These are phyloP conservation scores for Chlamydotis undulata DNA, from an alignment of 2,113 vertebrate genomes.

Conservation along the genomic window DNA sequence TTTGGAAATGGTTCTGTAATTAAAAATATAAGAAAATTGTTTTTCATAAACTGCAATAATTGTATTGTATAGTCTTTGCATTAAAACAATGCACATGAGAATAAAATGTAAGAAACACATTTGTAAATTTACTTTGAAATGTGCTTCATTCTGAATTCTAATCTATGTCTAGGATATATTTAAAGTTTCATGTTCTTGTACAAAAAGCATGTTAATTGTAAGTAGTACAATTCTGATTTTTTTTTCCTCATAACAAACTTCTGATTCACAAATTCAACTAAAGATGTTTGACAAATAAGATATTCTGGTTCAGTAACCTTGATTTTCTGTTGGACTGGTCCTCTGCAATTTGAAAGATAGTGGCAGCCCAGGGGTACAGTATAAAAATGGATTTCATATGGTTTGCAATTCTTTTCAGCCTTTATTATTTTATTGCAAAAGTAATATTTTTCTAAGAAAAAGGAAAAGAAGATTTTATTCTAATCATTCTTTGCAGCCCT, in stretches of 20 bases:
- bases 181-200: background rate
- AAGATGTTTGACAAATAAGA: background rate
- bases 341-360: background rate
- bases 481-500: background rate
- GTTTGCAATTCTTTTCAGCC: constrained; percentile 21
- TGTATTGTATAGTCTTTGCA: background rate
- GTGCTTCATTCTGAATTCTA: background rate
- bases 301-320: background rate
- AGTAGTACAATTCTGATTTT: background rate
- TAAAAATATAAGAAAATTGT: background rate
- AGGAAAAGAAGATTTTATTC: background rate
- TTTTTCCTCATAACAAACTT: background rate
- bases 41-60: background rate
- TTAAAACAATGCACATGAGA: background rate
- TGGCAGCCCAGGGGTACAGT: background rate
- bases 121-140: background rate
- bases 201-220: background rate
- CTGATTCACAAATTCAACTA: background rate
- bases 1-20: background rate
- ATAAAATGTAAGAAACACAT: background rate
- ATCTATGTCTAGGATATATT: background rate
- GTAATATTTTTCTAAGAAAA: constrained; percentile 34
- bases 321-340: background rate
- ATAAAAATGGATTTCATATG: constrained; percentile 17
- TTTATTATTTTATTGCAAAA: constrained; percentile 14